A percentile compares a stretch with the other conserved stretches of the same genome.
phyloP scores from a whole-genome alignment of 2,797 vertebrate genomes.

The Chelon labrosus region DNA sequence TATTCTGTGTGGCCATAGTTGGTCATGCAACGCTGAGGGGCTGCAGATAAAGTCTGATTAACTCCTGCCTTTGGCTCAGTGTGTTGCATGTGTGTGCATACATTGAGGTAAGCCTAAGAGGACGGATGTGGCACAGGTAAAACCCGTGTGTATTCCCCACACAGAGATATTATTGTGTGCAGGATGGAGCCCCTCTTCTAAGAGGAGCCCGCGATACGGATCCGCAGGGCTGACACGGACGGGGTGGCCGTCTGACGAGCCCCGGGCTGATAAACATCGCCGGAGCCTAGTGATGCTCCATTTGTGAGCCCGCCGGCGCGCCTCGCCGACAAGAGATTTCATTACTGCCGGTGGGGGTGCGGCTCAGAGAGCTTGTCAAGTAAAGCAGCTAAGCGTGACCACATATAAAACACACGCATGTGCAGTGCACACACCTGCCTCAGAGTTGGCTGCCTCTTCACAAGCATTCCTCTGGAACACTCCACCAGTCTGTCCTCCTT shows the following conservation, averaged over 20 bases:
- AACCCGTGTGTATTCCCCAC: conserved; percentile 39
- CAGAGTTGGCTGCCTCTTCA: conserved; percentile 68
- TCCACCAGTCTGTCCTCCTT: conserved; percentile 22
- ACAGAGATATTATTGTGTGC: conserved; percentile 74
- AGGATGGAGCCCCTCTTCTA: conserved; percentile 43
- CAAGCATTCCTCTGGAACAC: conserved; percentile 66
- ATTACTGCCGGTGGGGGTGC: conserved; percentile 29
- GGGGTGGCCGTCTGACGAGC: conserved; percentile 35
- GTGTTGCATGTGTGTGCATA: conserved; percentile 31
- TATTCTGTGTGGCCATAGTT: conserved; percentile 18
- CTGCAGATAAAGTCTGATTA: conserved; percentile 63
- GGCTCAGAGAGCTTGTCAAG: conserved; percentile 7
- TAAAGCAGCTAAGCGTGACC: conserved; percentile 37
- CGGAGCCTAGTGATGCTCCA: conserved; percentile 45
- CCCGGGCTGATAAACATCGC: conserved; percentile 62
- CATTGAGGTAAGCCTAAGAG: conserved; percentile 4
- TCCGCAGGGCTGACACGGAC: conserved; percentile 56
- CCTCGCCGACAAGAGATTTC: conserved; percentile 52
- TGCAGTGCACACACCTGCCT: conserved; percentile 65
- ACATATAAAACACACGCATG: conserved; percentile 41
- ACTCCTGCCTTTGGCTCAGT: conserved; percentile 33
- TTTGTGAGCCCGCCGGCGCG: conserved; percentile 20
- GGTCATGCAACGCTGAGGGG: conserved; percentile 20
- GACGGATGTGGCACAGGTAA: conserved; percentile 24
- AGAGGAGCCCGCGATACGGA: conserved; percentile 67